Evolutionary conservation across 2,797 vertebrate species (phyloP), one percentile per base, ranked within the genome.

Genomic region (Argentina silus): DNA sequence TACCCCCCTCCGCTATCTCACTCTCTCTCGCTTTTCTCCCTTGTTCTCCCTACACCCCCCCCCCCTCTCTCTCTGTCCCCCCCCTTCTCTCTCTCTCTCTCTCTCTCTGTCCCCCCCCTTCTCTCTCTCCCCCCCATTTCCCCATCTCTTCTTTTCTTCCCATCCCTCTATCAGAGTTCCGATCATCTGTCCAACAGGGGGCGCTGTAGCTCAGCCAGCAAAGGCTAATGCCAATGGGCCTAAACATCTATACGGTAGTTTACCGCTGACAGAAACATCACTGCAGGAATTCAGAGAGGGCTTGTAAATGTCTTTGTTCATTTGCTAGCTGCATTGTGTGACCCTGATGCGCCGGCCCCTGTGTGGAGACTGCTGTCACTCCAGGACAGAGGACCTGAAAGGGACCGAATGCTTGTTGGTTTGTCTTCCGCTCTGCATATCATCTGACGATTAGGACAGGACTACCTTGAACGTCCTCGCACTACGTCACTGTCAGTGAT

Each of bases 151-250:
- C 48, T 9, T 15, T 50, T 11, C 48, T 15, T 50, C 10, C 15
- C 51, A 56, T 56, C 53, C 7, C 14, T 56, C 15, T 56, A 3
- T 17, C 53, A 36, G 27, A 36, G 27, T 36, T 36, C 1, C 27
- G 4, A 36, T 36, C 27, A 12, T 43, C 11, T 72, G 63, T 3
- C 83, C 90, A 89, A 76, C 75, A 88, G 86, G 73, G 81, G 87
- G 81, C 43, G 79, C 64, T 85, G 62, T 57, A 67, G 81, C 7
- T 71, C n/a, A 67, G 72, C 47, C 14, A 75, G 53, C 57, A 69
- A 27, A 19, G 15, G 0, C 36, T 43, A 36, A 62, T 27, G 21
- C 56, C 56, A 21, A 36, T 36, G 17, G 56, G 42, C 42, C 14
- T 15, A 48, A 19, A n/a, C 17, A 12, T 15, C 27, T 36, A 36